These are phyloP conservation scores for Pyrgilauda ruficollis DNA, from an alignment of 2,113 vertebrate genomes.

Conservation along the genomic window DNA sequence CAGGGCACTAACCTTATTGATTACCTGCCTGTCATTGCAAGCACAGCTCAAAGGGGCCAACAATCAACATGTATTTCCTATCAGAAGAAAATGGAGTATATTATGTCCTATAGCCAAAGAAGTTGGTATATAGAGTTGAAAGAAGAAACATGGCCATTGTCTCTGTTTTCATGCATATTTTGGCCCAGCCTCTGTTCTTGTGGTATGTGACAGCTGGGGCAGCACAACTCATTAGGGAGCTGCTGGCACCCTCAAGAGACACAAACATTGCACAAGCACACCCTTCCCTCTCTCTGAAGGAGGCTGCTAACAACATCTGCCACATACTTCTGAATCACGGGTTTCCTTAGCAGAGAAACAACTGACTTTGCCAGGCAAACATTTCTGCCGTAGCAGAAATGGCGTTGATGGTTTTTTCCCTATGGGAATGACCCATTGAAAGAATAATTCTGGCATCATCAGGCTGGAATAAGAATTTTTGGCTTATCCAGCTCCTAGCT, in stretches of 20 bases:
- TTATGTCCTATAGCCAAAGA: neutral
- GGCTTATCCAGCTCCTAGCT: neutral
- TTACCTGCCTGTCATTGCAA: neutral
- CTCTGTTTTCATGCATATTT: neutral
- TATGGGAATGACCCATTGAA: neutral
- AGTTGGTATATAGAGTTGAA: neutral
- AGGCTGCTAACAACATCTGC: neutral
- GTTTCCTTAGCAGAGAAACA: neutral
- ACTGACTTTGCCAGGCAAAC: neutral
- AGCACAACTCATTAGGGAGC: neutral
- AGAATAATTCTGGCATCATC: neutral
- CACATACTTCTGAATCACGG: neutral
- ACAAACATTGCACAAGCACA: accelerated
- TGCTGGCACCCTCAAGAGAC: neutral
- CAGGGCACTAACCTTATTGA: neutral
- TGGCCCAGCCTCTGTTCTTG: neutral
- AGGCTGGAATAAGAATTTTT: neutral
- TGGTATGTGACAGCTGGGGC: neutral
- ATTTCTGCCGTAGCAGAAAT: neutral
- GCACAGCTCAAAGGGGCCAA: neutral
- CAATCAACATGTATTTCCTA: neutral
- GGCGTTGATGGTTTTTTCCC: neutral
- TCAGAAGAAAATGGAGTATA: neutral
- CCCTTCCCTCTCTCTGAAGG: neutral
- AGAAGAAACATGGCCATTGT: neutral